Conservation (phyloP, 1,140 invertebrate species). For the Aricia agestis region DNA sequence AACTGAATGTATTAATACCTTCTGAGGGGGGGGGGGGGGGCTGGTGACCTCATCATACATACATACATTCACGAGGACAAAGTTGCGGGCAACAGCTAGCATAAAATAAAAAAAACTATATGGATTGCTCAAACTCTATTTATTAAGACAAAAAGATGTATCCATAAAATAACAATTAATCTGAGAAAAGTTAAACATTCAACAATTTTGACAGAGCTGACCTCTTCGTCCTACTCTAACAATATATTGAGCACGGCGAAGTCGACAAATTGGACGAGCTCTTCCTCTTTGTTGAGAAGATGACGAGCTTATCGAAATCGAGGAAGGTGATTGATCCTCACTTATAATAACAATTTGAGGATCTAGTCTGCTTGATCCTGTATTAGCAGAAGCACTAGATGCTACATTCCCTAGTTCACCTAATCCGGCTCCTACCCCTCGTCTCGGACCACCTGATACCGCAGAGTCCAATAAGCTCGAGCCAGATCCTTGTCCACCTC, state of each 20-base stretch:
- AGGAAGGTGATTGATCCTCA: slow-evolving; percentile 9
- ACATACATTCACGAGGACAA: no score
- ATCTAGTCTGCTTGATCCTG: neutral
- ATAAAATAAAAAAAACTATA: no score
- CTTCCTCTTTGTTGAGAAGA: slow-evolving; percentile 31
- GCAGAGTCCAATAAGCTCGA: no score
- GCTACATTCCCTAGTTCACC: neutral
- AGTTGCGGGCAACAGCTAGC: no score
- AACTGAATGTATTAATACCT: no score
- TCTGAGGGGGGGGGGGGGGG: no score
- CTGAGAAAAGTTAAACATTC: slow-evolving; percentile 19
- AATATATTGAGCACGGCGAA: slow-evolving; percentile 43
- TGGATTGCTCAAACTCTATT: neutral
- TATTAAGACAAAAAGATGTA: slow-evolving; percentile 47
- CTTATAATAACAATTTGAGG: slow-evolving; percentile 13
- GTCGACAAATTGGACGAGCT: slow-evolving; percentile 37
- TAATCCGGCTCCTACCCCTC: slow-evolving; percentile 1
- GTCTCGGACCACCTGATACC: neutral
- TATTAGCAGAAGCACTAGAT: slow-evolving; percentile 20
- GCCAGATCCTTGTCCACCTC: no score
- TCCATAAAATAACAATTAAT: slow-evolving; percentile 27
- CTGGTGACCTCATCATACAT: no score
- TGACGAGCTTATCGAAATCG: slow-evolving; percentile 14
- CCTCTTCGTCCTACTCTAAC: slow-evolving; percentile 48
- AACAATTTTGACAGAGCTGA: slow-evolving; percentile 43